Evolutionary conservation across 2,113 vertebrate species (phyloP).

Genomic region (Columbina picui): DNA sequence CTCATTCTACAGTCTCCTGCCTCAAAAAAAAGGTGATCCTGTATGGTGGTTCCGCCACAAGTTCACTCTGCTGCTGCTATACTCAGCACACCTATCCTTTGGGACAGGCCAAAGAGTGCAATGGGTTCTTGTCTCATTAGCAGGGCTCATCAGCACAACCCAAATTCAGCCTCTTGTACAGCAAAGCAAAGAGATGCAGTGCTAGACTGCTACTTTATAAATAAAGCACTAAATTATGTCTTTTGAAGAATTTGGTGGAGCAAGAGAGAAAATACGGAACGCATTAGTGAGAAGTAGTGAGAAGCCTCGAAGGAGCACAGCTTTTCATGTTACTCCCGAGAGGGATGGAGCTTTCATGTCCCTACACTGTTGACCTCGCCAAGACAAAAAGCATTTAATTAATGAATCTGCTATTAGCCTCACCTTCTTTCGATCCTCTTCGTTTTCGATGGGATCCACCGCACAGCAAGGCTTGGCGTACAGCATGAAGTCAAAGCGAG

Average conservation of each 20-base stretch:
- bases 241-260: neutral
- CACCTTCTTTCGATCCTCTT: constrained; percentile 98
- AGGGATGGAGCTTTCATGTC: neutral
- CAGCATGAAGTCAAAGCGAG: constrained; percentile 98
- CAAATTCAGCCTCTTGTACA: neutral
- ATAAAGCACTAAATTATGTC: neutral
- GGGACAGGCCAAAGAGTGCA: neutral
- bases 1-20: neutral
- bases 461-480: constrained; percentile 97
- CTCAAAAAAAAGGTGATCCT: neutral
- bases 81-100: neutral
- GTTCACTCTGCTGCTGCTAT: neutral
- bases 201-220: too few species aligned
- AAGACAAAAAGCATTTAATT: neutral
- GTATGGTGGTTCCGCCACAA: neutral
- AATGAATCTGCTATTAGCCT: neutral
- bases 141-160: neutral
- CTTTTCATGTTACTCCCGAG: neutral
- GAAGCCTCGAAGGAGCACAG: neutral
- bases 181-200: neutral
- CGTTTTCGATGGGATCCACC: constrained; percentile 97
- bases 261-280: neutral
- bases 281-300: neutral
- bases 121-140: neutral
- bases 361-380: neutral